Base-by-base conservation (phyloP, 2,888 invertebrate genomes). In the Sylvicola fuscatus region DNA sequence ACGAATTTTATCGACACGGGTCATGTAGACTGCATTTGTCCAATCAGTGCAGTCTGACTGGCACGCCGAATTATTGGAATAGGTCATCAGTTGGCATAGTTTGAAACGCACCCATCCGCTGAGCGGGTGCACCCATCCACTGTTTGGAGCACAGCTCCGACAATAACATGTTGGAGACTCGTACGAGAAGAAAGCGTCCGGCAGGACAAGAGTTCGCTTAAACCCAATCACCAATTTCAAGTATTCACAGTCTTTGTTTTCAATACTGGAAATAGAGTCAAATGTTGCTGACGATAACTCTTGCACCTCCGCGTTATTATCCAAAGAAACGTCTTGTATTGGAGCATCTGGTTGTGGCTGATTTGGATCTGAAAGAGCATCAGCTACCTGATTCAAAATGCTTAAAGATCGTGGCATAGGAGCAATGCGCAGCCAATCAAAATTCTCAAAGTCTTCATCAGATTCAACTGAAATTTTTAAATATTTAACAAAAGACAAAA, bases 1-100 rank as follows among this genome's bases (percentile, higher is more conserved):
- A 3, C 59, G 51, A 34, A 59, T 59, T 42, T 59, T 58, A 40
- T 59, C 59, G 14, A 57, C 58, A 2, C 58, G 45, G 4, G 57
- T 58, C 44, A 55, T 50, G 39, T 57, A 57, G 41, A 54, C 59
- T 3, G 58, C 48, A 1, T 54, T 55, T 37, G 54, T 40, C 57
- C 57, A 58, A 36, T 57, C 57, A 3, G 43, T 41, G 3, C n/a
- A 8, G 14, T 36, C 31, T 6, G 33, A 12, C 11, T 28, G n/a
- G 10, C 27, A 27, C 12, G 45, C 44, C 8, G 47, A 45, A 10
- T n/a, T n/a, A 36, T 36, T 36, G 15, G 47, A 47, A 39, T 58
- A 56, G 0, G 54, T 56, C 1, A 55, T 50, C 37, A 54, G 54
- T 38, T 56, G 56, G 40, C 57, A 56, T 14, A 59, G 41, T 43